Conservation (phyloP, 2,888 invertebrate genomes). For the Oeneis ivallda region DNA sequence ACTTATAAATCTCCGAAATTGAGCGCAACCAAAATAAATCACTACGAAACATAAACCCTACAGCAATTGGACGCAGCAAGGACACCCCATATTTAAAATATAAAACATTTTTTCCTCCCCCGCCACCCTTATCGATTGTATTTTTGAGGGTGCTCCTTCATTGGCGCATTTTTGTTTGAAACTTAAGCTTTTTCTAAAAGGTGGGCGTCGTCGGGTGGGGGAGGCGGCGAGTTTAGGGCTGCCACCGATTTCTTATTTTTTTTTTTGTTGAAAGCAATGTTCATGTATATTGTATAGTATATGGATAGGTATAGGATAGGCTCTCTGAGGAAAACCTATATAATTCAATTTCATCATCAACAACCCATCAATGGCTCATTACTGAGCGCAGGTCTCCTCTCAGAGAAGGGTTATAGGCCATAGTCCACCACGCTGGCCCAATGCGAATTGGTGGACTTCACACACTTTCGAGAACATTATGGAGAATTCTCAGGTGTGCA, state of each 20-base stretch:
- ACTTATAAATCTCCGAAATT: neutral
- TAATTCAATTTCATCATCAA: no score
- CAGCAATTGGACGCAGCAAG: slow-evolving; percentile 8
- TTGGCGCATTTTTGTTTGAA: slow-evolving; percentile 75
- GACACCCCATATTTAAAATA: slow-evolving; percentile 21
- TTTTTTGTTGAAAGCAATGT: neutral
- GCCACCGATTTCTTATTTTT: neutral
- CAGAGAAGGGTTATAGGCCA: no score
- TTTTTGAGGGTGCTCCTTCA: slow-evolving; percentile 63
- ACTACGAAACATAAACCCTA: neutral
- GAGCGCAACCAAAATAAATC: neutral
- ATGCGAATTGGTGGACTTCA: no score
- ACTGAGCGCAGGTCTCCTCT: no score
- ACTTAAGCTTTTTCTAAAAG: slow-evolving; percentile 73
- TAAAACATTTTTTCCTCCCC: slow-evolving; percentile 29
- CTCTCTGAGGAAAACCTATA: no score
- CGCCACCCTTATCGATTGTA: slow-evolving; percentile 58
- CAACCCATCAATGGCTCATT: no score
- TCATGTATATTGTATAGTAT: no score
- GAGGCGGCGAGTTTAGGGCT: slow-evolving; percentile 42
- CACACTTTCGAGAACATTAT: no score
- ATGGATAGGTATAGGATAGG: no score
- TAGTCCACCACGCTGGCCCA: no score
- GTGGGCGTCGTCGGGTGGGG: slow-evolving; percentile 65
- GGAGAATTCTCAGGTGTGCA: no score